phyloP scores from a whole-genome alignment of 2,888 invertebrate genomes.

The Eupeodes latifasciatus region DNA sequence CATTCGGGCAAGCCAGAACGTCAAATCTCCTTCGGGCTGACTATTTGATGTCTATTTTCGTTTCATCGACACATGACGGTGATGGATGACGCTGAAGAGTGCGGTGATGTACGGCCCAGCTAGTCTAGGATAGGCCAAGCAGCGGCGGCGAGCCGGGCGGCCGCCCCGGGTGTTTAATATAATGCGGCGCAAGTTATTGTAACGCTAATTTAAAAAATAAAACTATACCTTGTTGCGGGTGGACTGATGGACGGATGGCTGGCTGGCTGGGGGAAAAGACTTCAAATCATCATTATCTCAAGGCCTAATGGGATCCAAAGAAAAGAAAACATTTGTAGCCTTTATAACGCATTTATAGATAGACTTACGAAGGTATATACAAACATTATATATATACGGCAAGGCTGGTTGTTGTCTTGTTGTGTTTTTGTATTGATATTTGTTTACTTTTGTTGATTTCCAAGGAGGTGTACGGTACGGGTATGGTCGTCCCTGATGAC shows the following conservation, averaged over 20 bases:
- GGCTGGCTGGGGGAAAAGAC: slow-evolving; percentile 25
- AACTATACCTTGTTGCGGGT: slow-evolving; percentile 39
- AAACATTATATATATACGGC: neutral
- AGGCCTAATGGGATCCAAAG: slow-evolving; percentile 76
- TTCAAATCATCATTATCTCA: slow-evolving; percentile 21
- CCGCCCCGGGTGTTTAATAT: slow-evolving; percentile 23
- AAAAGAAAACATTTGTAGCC: slow-evolving; percentile 77
- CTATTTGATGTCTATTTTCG: slow-evolving; percentile 75
- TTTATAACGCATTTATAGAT: slow-evolving; percentile 27
- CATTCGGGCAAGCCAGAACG: neutral
- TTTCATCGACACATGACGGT: slow-evolving; percentile 74
- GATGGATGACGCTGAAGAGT: slow-evolving; percentile 51
- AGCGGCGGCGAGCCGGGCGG: too few relatives aligned
- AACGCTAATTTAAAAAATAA: slow-evolving; percentile 67
- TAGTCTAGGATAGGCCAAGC: too few relatives aligned
- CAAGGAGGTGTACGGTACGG: neutral
- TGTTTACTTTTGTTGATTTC: slow-evolving; percentile 70
- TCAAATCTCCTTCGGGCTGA: slow-evolving; percentile 15
- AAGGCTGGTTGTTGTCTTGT: slow-evolving; percentile 54
- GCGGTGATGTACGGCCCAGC: slow-evolving; percentile 2
- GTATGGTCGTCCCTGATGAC: neutral
- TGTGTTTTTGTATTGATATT: slow-evolving; percentile 63
- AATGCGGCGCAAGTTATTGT: slow-evolving; percentile 62
- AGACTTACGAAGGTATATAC: neutral
- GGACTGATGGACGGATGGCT: slow-evolving; percentile 32